A percentile compares a stretch with the other conserved stretches of the same genome.
Evolutionary conservation across 2,113 vertebrate species (phyloP).

Genomic region (Cyrtonyx montezumae): DNA sequence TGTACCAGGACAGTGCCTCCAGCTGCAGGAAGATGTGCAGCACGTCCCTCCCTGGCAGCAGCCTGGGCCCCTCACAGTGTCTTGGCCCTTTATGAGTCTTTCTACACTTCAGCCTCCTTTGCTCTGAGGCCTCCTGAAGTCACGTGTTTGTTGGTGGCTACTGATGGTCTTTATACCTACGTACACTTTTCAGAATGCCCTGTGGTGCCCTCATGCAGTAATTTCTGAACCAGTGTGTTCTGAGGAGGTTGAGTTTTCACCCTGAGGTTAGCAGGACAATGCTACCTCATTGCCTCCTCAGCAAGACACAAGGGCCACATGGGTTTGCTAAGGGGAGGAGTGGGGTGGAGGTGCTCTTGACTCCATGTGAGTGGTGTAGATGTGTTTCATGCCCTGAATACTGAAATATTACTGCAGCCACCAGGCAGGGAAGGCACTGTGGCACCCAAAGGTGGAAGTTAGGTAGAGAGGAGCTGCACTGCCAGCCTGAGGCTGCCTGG

Average conservation of each 20-base stretch:
- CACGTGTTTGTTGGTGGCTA: background rate
- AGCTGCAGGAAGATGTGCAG: background rate
- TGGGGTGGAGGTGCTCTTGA: background rate
- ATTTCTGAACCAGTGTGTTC: background rate
- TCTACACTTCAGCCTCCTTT: background rate
- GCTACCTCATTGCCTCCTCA: background rate
- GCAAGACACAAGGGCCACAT: fast-evolving
- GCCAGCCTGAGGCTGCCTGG: background rate
- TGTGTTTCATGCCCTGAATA: fast-evolving
- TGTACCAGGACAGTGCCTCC: background rate
- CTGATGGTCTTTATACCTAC: background rate
- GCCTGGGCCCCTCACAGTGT: background rate
- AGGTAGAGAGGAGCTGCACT: background rate
- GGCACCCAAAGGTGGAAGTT: background rate
- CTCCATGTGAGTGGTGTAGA: fast-evolving
- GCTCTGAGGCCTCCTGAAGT: background rate
- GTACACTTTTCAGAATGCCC: background rate
- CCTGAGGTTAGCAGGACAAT: background rate
- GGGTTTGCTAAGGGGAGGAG: background rate
- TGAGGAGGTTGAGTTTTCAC: background rate
- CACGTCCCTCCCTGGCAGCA: fast-evolving
- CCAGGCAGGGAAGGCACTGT: fast-evolving
- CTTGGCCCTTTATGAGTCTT: background rate
- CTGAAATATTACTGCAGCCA: fast-evolving
- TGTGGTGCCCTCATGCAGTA: background rate